Evolutionary conservation across 2,888 invertebrate species (phyloP).

Genomic region (Spisula subtruncata): DNA sequence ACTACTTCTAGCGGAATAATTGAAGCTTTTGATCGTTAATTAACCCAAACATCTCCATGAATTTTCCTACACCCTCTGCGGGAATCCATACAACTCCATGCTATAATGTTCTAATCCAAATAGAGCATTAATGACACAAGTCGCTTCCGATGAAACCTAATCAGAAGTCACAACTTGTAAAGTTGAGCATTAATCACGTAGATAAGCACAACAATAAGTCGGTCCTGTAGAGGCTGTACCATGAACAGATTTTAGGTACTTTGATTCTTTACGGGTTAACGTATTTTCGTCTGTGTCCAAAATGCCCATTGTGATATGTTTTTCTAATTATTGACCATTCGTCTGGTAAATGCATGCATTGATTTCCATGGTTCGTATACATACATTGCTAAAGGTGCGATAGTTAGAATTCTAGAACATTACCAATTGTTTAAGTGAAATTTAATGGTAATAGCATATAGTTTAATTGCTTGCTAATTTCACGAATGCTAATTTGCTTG

Average conservation of each 20-base stretch:
- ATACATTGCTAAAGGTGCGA: no score
- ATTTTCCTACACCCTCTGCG: neutral
- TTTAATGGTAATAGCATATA: no score
- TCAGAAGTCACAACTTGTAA: neutral
- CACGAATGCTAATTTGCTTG: no score
- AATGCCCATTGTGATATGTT: no score
- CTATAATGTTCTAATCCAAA: neutral
- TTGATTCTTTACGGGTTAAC: no score
- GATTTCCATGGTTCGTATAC: no score
- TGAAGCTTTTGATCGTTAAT: neutral
- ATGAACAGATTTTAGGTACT: neutral
- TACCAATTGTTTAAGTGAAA: no score
- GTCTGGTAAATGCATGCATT: no score
- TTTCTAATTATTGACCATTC: no score
- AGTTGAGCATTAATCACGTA: neutral
- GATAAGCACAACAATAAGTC: neutral
- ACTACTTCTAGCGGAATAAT: conserved; percentile 8
- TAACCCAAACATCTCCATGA: conserved; percentile 3
- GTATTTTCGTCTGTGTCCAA: no score
- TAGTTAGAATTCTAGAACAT: no score
- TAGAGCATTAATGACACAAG: neutral
- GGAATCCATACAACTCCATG: neutral
- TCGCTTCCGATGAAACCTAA: neutral
- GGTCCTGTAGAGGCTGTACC: neutral
- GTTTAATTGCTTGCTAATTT: no score